Percentiles rank a stretch among this genome's conserved stretches.
These are phyloP conservation scores for Aricia agestis DNA, from an alignment of 1,140 invertebrate species.

Conservation along the genomic window DNA sequence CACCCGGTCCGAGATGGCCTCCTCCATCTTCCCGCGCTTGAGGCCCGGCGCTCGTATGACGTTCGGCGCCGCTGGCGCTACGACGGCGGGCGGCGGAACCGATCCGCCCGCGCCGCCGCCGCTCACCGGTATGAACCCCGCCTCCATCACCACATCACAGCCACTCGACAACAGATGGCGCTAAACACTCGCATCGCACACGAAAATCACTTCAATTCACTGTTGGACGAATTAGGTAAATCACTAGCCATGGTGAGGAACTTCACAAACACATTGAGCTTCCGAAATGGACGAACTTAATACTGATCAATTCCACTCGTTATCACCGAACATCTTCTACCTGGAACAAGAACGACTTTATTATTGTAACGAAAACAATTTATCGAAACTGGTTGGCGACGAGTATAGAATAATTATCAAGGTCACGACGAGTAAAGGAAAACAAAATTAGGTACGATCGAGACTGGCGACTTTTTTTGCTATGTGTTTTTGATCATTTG, in stretches of 20 bases:
- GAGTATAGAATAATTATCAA: background rate
- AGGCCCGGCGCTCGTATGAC: constrained; percentile 83
- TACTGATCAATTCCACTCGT: constrained; percentile 30
- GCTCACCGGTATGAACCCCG: constrained; percentile 66
- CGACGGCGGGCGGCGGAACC: constrained; percentile 44
- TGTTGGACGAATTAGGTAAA: constrained; percentile 46
- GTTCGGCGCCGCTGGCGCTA: constrained; percentile 63
- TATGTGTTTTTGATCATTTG: background rate
- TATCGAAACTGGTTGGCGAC: constrained; percentile 36
- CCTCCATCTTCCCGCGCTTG: constrained; percentile 83
- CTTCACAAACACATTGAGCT: constrained; percentile 44
- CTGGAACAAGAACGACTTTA: constrained; percentile 52
- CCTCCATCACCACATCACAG: constrained; percentile 64
- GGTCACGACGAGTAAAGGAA: background rate
- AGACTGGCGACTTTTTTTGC: background rate
- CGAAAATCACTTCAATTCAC: constrained; percentile 54
- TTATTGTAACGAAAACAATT: constrained; percentile 39
- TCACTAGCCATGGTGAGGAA: constrained; percentile 60
- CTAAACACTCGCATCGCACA: constrained; percentile 27
- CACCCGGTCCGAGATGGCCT: constrained; percentile 84
- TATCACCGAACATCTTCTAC: constrained; percentile 27
- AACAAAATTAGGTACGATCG: background rate
- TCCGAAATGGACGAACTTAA: constrained; percentile 33
- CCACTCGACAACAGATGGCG: constrained; percentile 54
- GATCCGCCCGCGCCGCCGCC: constrained; percentile 36